These are phyloP conservation scores for Himalopsyche kuldschensis DNA, from an alignment of 2,888 invertebrate species.

Conservation along the genomic window DNA sequence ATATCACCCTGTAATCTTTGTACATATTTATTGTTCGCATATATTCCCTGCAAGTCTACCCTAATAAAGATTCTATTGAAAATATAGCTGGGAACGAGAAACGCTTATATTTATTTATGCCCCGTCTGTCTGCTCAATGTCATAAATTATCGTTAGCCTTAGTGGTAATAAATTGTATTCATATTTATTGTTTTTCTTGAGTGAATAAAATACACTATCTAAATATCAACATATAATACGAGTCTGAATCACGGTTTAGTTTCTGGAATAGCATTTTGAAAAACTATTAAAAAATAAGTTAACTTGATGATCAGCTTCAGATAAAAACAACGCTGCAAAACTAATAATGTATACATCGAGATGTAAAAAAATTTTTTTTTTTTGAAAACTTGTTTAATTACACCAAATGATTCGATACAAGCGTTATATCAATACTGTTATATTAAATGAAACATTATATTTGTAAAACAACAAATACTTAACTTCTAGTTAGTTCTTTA, in stretches of 20 bases:
- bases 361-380: too few relatives aligned
- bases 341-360: too few relatives aligned
- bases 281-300: too few relatives aligned
- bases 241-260: neutral
- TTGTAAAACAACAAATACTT: too few relatives aligned
- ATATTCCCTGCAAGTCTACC: neutral
- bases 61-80: neutral
- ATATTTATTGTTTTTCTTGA: neutral
- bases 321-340: too few relatives aligned
- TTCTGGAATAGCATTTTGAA: neutral
- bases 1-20: neutral
- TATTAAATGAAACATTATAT: too few relatives aligned
- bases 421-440: too few relatives aligned
- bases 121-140: neutral
- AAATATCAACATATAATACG: neutral
- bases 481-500: too few relatives aligned
- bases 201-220: neutral
- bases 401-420: too few relatives aligned
- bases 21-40: neutral
- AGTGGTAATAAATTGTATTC: neutral
- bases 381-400: too few relatives aligned
- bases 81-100: neutral
- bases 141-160: neutral
- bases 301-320: too few relatives aligned
- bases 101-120: neutral